Conservation (phyloP, 2,888 invertebrate species). For the Napeogenes sylphis region DNA sequence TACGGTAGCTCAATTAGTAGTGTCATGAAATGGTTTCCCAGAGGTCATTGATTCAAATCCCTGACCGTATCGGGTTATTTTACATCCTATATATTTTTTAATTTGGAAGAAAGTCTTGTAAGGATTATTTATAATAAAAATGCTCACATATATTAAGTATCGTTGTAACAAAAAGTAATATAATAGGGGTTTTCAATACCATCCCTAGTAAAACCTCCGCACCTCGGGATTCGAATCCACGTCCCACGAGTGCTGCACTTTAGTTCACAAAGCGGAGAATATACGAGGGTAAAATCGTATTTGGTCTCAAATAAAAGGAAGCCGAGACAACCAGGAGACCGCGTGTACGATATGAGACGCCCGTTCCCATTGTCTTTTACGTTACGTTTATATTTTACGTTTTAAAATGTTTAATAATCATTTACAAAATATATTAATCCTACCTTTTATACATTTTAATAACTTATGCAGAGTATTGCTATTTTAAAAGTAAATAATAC, state of each 20-base stretch:
- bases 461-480: too few species aligned
- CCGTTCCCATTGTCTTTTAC: constrained; percentile 37
- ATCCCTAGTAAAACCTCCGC: constrained; percentile 1
- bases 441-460: too few species aligned
- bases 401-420: too few species aligned
- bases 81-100: background rate
- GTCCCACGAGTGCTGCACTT: constrained; percentile 32
- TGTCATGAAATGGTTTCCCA: too few species aligned
- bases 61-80: background rate
- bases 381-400: background rate
- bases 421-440: too few species aligned
- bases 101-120: too few species aligned
- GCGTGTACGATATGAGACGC: constrained; percentile 42
- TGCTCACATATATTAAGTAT: too few species aligned
- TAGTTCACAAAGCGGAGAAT: constrained; percentile 34
- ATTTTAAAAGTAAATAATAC: too few species aligned
- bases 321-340: constrained; percentile 44
- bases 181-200: background rate
- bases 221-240: constrained; percentile 24
- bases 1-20: too few species aligned
- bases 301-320: constrained; percentile 64
- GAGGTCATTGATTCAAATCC: too few species aligned
- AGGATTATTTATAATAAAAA: too few species aligned
- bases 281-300: constrained; percentile 55
- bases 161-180: too few species aligned